Percentiles rank a stretch among this genome's conserved stretches.
These are phyloP conservation scores for Orestias chungarensis DNA, from an alignment of 2,797 vertebrate genomes.

Conservation along the genomic window DNA sequence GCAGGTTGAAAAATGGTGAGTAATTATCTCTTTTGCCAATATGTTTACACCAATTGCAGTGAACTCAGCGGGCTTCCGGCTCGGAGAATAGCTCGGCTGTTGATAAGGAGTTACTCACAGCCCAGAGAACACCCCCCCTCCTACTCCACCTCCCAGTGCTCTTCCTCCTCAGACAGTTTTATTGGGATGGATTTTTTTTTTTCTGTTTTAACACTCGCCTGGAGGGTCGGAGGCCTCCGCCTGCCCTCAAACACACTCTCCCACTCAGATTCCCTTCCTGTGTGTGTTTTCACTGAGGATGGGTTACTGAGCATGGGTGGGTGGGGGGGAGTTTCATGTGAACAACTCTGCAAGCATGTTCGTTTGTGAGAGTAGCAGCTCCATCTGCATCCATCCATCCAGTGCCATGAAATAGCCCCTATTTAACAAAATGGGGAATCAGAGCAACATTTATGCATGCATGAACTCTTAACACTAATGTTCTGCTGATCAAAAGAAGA, in stretches of 20 bases:
- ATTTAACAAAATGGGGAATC: constrained; percentile 29
- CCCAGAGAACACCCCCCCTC: constrained; percentile 43
- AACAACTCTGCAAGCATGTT: constrained; percentile 49
- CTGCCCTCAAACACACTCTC: constrained; percentile 62
- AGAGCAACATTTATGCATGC: constrained; percentile 48
- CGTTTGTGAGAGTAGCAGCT: constrained; percentile 25
- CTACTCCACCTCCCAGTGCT: too few species aligned
- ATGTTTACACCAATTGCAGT: constrained; percentile 20
- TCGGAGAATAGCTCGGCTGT: constrained; percentile 41
- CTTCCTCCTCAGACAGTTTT: constrained; percentile 50
- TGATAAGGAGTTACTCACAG: constrained; percentile 63
- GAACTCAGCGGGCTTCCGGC: constrained; percentile 25
- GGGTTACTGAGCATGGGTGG: constrained; percentile 48
- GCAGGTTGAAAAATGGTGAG: constrained; percentile 22
- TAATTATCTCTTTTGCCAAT: constrained; percentile 53
- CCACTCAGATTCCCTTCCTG: constrained; percentile 60
- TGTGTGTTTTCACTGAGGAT: constrained; percentile 8
- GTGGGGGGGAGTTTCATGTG: constrained; percentile 49
- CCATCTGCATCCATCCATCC: constrained; percentile 4
- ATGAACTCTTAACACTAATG: constrained; percentile 45
- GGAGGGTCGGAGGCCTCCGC: constrained; percentile 51
- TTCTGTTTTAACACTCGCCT: constrained; percentile 43
- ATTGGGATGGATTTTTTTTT: constrained; percentile 33
- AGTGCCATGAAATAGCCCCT: constrained; percentile 9
- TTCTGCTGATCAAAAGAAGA: constrained; percentile 33